Evolutionary conservation across 1,140 invertebrate species (phyloP).

Genomic region (Sycophila sp.): DNA sequence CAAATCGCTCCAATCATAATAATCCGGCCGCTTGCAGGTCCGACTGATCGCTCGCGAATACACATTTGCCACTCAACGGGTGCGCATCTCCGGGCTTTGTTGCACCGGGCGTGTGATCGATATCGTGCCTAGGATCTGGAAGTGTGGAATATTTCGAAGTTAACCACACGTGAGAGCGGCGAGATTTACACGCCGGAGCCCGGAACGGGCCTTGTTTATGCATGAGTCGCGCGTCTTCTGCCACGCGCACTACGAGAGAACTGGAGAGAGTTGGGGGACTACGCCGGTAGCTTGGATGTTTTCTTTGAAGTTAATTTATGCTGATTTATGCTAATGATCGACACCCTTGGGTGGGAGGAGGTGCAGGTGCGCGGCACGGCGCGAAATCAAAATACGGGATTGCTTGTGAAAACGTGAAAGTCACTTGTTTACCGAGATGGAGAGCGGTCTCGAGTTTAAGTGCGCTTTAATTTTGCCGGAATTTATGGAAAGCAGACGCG

Average conservation of each 20-base stretch:
- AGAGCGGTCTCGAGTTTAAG: no score
- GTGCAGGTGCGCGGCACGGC: no score
- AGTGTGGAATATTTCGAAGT: conserved; percentile 17
- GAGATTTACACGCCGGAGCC: conserved; percentile 15
- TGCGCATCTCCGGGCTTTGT: no score
- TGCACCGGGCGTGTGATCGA: not conserved
- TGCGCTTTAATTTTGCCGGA: no score
- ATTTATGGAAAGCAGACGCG: no score
- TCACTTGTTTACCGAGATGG: not conserved
- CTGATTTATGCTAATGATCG: conserved; percentile 21
- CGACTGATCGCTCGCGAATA: not conserved
- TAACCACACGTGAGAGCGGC: not conserved
- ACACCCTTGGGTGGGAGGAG: not conserved
- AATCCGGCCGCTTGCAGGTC: conserved; percentile 32
- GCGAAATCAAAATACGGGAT: not conserved
- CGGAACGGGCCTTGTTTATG: conserved; percentile 11
- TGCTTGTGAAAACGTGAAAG: not conserved
- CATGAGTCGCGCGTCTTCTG: not conserved
- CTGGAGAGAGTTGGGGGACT: no score
- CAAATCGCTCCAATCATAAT: conserved; percentile 55
- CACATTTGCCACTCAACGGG: no score
- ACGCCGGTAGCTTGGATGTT: not conserved
- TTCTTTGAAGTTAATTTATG: conserved; percentile 19
- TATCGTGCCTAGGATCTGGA: not conserved
- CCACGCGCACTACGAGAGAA: no score